Conservation (phyloP, 2,113 vertebrate genomes). For the Alouatta palliata region DNA sequence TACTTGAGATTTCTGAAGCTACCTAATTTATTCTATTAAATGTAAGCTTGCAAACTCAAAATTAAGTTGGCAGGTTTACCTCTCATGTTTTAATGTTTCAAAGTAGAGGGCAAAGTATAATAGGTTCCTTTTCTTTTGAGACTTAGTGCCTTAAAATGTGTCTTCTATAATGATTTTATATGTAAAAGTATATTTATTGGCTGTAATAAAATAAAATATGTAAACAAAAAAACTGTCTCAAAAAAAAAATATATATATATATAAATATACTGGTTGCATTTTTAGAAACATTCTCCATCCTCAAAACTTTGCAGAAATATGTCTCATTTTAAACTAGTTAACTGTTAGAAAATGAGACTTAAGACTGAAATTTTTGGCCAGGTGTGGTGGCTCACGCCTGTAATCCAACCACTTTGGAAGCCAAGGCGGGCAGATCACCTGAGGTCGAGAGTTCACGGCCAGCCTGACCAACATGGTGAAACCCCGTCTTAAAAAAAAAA, state of each 20-base stretch:
- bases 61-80: conserved; percentile 46
- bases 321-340: not conserved
- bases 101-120: conserved; percentile 56
- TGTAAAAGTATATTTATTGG: conserved; percentile 32
- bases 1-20: conserved; percentile 45
- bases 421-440: too few relatives aligned
- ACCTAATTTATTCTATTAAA: conserved; percentile 42
- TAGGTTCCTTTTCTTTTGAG: conserved; percentile 34
- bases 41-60: conserved; percentile 75
- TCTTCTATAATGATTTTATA: conserved; percentile 11
- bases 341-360: not conserved
- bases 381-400: too few relatives aligned
- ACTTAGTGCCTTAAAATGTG: not conserved
- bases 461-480: too few relatives aligned
- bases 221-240: not conserved
- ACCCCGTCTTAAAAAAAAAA: too few relatives aligned
- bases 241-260: too few relatives aligned
- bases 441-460: too few relatives aligned
- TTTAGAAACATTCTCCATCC: too few relatives aligned
- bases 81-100: conserved; percentile 84
- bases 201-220: conserved; percentile 50
- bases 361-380: not conserved
- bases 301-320: not conserved
- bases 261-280: too few relatives aligned
- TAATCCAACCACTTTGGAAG: too few relatives aligned